phyloP scores from a whole-genome alignment of 37 sponge, comb jelly and placozoan genomes.

The Ephydatia muelleri region DNA sequence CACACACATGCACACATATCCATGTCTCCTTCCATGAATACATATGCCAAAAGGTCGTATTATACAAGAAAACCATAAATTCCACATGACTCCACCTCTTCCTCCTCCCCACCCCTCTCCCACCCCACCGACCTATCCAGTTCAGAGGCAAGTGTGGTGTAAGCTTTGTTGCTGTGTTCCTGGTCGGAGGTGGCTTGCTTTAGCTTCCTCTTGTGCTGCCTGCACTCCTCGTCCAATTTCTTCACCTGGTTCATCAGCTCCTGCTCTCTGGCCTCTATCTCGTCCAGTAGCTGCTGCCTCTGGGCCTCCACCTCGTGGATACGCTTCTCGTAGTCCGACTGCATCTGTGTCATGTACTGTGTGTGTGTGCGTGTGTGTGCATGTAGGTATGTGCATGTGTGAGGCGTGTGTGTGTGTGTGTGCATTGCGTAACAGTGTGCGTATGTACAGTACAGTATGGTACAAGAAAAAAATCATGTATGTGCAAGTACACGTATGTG shows the following conservation, averaged over 20 bases:
- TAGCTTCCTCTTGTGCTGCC: conserved; percentile 57
- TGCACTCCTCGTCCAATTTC: conserved; percentile 54
- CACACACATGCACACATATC: no score
- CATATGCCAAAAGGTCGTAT: no score
- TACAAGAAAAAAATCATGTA: background rate
- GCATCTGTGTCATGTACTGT: conserved; percentile 55
- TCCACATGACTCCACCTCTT: no score
- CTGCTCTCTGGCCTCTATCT: conserved; percentile 73
- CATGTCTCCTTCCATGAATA: no score
- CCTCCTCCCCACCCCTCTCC: no score
- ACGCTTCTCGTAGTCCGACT: conserved; percentile 78
- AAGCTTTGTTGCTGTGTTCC: conserved; percentile 42
- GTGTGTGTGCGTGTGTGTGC: background rate
- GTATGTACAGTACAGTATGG: no score
- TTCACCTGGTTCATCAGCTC: conserved; percentile 36
- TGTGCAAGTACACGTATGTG: conserved; percentile 12
- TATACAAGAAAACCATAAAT: no score
- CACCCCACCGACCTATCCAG: conserved; percentile 64
- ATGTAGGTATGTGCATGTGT: no score
- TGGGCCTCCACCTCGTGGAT: conserved; percentile 68
- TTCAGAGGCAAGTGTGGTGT: conserved; percentile 40
- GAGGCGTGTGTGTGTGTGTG: no score
- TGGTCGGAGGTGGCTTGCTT: conserved; percentile 56
- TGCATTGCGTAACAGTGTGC: background rate
- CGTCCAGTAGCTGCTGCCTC: conserved; percentile 57